These are phyloP conservation scores for Noctilio leporinus DNA, from an alignment of 2,113 vertebrate genomes.

Conservation along the genomic window DNA sequence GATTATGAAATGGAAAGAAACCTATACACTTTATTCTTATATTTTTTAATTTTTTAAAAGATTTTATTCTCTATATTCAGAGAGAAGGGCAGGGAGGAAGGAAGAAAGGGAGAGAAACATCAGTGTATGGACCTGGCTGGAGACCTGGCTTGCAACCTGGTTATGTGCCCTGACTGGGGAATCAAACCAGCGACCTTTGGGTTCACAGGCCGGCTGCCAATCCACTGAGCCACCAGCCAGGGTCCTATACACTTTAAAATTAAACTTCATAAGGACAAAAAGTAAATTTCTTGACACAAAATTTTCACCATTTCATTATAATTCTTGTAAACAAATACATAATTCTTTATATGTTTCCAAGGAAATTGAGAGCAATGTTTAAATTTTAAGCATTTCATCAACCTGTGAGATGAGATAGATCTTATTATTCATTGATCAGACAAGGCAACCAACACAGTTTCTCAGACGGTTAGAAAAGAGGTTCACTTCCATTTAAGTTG, in stretches of 20 bases:
- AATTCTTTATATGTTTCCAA: neutral
- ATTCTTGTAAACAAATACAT: neutral
- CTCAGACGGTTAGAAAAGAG: neutral
- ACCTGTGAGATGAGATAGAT: neutral
- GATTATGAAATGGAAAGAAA: neutral
- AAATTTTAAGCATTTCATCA: neutral
- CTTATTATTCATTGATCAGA: neutral
- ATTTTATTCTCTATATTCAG: no score
- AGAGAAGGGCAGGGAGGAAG: no score
- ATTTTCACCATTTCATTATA: neutral
- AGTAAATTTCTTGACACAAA: neutral
- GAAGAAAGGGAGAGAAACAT: no score
- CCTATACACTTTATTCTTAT: neutral
- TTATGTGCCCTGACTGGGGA: no score
- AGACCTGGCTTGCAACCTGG: no score
- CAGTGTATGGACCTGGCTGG: no score
- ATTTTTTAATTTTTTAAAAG: no score
- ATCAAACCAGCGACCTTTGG: no score
- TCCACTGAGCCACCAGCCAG: no score
- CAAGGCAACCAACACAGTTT: neutral
- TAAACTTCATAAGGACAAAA: neutral
- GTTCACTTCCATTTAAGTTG: neutral
- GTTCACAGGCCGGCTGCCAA: no score
- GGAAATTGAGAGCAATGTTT: neutral
- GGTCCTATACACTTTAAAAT: neutral